Evolutionary conservation across 2,888 invertebrate species (phyloP), one percentile per base, ranked within the genome.

Genomic region (Dendrolimus houi): DNA sequence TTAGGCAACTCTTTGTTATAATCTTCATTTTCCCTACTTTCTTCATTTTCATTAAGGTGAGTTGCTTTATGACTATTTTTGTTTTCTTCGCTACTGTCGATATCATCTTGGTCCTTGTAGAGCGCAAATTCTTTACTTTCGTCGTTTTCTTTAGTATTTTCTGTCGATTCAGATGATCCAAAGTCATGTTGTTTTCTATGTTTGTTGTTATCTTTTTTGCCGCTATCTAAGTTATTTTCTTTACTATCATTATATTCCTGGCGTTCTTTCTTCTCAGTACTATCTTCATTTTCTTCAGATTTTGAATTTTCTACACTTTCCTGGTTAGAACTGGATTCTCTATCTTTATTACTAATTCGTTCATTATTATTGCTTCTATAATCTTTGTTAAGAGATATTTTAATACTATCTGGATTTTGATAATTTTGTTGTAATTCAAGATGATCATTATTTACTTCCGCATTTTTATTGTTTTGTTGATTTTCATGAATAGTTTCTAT

Each of bases 401-500:
- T 12, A 47, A 47, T 47, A 47, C 12, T 47, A 10, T 47, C 10
- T 47, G 12, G 12, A 10, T 47, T 9, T 47, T 9, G 47, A 7
- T 47, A 10, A 47, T 47, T 47, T 47, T 8, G 47, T 57, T 58
- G 8, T 29, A 56, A 54, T 53, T 56, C 40, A 12, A 52, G 52
- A 52, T n/a, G 47, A 42, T 56, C 55, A 55, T 54, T 55, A 14
- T 53, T 53, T 41, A 55, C 53, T 54, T 57, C 58, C 42, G 41
- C 7, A 29, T 56, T 57, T 54, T 58, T 57, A 52, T 55, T 54
- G 41, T 53, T 62, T 14, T 59, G 53, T 14, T 56, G 54, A 58
- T 52, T 58, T 14, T 69, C 70, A 64, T 88, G 88, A 52, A 77
- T 62, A 1, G 86, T 83, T 70, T 85, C 77, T 57, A 87, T 82